phyloP scores from a whole-genome alignment of 1,140 invertebrate species.

The Colletes latitarsis region DNA sequence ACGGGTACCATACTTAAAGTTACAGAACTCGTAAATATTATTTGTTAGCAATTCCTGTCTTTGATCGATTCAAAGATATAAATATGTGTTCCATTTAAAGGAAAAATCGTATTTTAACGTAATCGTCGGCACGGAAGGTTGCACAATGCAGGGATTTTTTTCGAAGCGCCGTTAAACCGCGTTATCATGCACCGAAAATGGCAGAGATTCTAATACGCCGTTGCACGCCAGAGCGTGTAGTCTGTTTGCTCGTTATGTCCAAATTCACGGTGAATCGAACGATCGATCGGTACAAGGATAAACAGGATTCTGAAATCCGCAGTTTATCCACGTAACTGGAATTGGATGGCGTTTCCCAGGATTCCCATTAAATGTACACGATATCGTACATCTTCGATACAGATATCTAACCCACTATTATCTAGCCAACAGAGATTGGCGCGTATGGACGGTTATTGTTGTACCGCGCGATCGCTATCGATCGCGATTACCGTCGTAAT shows the following conservation, averaged over 20 bases:
- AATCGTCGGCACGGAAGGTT: no score
- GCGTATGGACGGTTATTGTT: constrained; percentile 10
- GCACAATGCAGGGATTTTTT: not conserved
- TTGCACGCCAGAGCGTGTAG: constrained; percentile 4
- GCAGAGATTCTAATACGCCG: no score
- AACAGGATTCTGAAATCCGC: constrained; percentile 27
- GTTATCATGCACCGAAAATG: not conserved
- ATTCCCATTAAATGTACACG: constrained; percentile 52
- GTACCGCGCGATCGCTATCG: not conserved
- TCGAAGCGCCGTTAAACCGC: not conserved
- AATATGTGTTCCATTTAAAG: no score
- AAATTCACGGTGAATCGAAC: constrained; percentile 33
- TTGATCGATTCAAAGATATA: no score
- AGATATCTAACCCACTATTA: constrained; percentile 47
- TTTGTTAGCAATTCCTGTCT: no score
- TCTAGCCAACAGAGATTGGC: constrained; percentile 29
- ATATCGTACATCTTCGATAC: constrained; percentile 60
- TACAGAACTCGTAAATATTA: no score
- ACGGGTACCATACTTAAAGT: no score
- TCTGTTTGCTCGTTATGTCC: constrained; percentile 23
- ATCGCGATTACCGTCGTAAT: constrained; percentile 6
- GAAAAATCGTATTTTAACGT: no score
- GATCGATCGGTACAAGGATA: constrained; percentile 4
- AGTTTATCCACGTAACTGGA: constrained; percentile 60
- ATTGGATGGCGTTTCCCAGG: constrained; percentile 58